These are phyloP conservation scores for Glaucidium brasilianum DNA, from an alignment of 2,113 vertebrate species.

Conservation along the genomic window DNA sequence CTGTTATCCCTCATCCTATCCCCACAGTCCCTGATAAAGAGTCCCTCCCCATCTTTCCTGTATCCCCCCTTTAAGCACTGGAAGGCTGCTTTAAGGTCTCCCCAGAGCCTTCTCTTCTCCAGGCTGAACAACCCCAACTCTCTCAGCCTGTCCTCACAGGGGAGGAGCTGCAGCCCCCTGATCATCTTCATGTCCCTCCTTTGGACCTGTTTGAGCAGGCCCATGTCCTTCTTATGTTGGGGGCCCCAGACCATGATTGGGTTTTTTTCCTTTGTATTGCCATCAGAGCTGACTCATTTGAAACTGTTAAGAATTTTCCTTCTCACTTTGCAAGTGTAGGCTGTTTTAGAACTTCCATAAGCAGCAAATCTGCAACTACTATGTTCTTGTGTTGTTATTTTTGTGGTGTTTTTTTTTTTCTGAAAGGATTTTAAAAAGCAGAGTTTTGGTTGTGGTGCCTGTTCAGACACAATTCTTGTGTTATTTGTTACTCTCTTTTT, in stretches of 20 bases:
- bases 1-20: not conserved
- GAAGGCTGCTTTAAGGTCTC: not conserved
- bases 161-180: not conserved
- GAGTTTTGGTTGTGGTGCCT: not conserved
- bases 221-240: not conserved
- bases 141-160: not conserved
- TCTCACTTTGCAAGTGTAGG: not conserved
- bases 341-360: not conserved
- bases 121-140: not conserved
- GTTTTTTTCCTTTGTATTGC: not conserved
- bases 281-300: not conserved
- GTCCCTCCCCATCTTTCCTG: not conserved
- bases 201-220: not conserved
- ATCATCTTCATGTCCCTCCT: not conserved
- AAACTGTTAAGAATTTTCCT: not conserved
- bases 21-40: not conserved
- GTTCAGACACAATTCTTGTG: not conserved
- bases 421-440: not conserved
- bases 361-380: not conserved
- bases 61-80: not conserved
- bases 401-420: not conserved
- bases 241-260: not conserved
- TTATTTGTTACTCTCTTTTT: not conserved
- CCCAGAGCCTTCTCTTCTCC: not conserved
- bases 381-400: no score